phyloP scores from a whole-genome alignment of 2,797 vertebrate species.

The Gymnocypris eckloni region DNA sequence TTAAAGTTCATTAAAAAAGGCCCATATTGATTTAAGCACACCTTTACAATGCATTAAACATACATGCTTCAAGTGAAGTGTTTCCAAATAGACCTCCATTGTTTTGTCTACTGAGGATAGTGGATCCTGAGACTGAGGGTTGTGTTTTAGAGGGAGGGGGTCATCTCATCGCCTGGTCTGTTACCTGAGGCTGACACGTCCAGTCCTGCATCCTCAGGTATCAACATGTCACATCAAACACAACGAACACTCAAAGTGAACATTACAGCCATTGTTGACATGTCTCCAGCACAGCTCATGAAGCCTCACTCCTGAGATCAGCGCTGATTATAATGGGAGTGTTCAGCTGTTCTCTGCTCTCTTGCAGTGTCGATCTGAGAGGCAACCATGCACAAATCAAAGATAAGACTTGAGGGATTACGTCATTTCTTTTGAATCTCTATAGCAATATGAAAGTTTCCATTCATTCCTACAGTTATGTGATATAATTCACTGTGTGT shows the following conservation, averaged over 20 bases:
- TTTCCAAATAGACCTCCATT: conserved; percentile 8
- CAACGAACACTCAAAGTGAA: conserved; percentile 25
- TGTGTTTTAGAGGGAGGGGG: conserved; percentile 17
- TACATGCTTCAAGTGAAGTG: neutral
- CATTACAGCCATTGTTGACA: conserved; percentile 53
- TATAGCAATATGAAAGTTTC: neutral
- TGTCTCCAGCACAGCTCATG: conserved; percentile 9
- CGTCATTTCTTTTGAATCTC: conserved; percentile 20
- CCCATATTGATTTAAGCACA: neutral
- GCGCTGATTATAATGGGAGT: neutral
- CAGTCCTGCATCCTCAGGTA: conserved; percentile 53
- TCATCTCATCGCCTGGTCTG: neutral
- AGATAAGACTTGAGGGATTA: neutral
- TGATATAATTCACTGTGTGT: neutral
- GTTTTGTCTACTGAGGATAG: conserved; percentile 15
- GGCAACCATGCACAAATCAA: neutral
- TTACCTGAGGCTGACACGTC: conserved; percentile 54
- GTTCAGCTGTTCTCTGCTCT: neutral
- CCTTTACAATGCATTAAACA: neutral
- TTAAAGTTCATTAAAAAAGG: neutral
- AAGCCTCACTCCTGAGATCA: neutral
- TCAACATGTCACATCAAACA: conserved; percentile 46
- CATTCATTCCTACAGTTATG: neutral
- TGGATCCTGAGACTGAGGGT: conserved; percentile 1
- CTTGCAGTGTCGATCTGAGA: neutral